Conservation (phyloP, 2,888 invertebrate species). For the Ceriagrion tenellum region DNA sequence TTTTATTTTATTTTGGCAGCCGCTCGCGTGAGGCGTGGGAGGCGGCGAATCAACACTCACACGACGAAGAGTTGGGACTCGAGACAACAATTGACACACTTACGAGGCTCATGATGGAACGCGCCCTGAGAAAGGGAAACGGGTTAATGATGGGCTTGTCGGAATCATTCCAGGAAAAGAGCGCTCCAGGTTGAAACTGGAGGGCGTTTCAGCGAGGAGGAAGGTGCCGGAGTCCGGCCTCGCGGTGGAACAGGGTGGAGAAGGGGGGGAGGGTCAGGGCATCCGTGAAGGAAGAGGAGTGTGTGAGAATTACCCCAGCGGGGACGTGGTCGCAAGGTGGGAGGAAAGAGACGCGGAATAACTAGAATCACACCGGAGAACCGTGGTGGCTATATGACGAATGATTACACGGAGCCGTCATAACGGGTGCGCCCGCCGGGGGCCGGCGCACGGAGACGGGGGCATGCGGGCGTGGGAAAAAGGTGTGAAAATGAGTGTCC, state of each 20-base stretch:
- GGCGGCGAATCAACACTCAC: background rate
- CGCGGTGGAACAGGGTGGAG: background rate
- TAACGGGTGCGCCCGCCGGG: background rate
- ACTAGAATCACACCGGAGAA: background rate
- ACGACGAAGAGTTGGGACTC: background rate
- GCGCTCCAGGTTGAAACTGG: background rate
- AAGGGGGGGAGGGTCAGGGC: background rate
- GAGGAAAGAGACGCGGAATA: background rate
- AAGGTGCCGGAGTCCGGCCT: background rate
- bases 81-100: background rate
- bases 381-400: background rate
- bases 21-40: background rate
- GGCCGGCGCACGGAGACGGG: background rate
- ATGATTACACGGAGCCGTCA: conserved; percentile 35
- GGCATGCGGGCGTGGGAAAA: background rate
- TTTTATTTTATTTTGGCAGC: background rate
- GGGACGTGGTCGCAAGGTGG: no score
- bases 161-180: background rate
- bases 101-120: background rate
- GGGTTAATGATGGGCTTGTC: background rate
- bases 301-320: background rate
- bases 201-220: background rate
- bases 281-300: background rate
- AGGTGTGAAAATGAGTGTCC: conserved; percentile 47
- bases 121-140: background rate